Evolutionary conservation across 2,797 vertebrate species (phyloP).

Genomic region (Hafferia zeledoni): DNA sequence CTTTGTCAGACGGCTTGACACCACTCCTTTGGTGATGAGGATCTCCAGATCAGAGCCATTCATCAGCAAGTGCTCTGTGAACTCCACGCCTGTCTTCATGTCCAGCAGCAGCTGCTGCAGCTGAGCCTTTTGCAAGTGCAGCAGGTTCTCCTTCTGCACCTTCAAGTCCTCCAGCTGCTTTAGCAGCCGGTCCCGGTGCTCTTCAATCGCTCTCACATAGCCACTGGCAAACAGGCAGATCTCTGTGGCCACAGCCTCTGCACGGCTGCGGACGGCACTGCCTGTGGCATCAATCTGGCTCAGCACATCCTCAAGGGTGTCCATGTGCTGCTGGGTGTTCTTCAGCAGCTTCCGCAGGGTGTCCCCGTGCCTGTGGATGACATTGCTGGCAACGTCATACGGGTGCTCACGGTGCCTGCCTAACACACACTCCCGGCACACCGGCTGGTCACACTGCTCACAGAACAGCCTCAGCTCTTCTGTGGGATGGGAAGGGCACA

Average conservation of each 20-base stretch:
- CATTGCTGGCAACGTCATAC: constrained; percentile 74
- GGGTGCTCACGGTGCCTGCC: constrained; percentile 84
- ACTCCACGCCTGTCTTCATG: constrained; percentile 81
- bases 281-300: constrained; percentile 74
- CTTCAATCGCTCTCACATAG: constrained; percentile 83
- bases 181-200: constrained; percentile 85
- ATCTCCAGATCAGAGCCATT: constrained; percentile 87
- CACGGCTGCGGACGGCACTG: constrained; percentile 61
- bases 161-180: constrained; percentile 83
- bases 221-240: constrained; percentile 80
- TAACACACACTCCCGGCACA: constrained; percentile 86
- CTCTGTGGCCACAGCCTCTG: constrained; percentile 76
- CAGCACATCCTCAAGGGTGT: constrained; percentile 78
- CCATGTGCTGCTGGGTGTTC: constrained; percentile 77
- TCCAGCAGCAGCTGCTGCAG: constrained; percentile 88
- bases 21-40: constrained; percentile 85
- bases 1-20: constrained; percentile 79
- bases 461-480: constrained; percentile 92
- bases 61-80: constrained; percentile 85
- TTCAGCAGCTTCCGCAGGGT: constrained; percentile 81
- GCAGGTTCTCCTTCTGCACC: constrained; percentile 82
- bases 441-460: constrained; percentile 83
- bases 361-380: constrained; percentile 81
- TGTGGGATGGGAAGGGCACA: constrained; percentile 83
- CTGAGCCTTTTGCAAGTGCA: constrained; percentile 87